phyloP scores from a whole-genome alignment of 1,140 invertebrate genomes.

The Drosophila ogumai region DNA sequence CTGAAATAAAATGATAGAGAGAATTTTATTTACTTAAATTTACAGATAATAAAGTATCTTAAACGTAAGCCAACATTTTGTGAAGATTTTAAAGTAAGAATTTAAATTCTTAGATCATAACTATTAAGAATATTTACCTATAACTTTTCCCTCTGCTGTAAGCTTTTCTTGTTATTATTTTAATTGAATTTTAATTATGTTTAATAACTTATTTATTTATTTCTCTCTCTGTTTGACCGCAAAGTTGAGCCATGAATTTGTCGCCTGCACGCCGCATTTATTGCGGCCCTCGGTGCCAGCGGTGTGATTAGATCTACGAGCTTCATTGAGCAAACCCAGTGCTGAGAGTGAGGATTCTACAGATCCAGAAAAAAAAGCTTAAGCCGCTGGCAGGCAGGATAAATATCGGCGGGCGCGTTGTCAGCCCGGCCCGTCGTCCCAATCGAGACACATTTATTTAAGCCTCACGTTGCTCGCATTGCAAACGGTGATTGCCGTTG shows the following conservation, averaged over 20 bases:
- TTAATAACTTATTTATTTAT: neutral
- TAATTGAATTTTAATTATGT: neutral
- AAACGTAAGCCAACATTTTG: too few relatives aligned
- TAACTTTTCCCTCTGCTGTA: neutral
- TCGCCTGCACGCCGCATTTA: slow-evolving; percentile 54
- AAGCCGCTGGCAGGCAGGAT: slow-evolving; percentile 26
- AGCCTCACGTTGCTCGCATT: slow-evolving; percentile 74
- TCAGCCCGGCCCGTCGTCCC: slow-evolving; percentile 34
- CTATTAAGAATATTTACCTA: too few relatives aligned
- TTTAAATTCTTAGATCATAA: fast-evolving
- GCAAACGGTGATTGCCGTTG: slow-evolving; percentile 61
- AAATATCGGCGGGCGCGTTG: slow-evolving; percentile 36
- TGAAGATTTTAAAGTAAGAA: neutral
- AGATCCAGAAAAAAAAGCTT: slow-evolving; percentile 1
- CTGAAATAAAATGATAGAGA: neutral
- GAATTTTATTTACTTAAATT: neutral
- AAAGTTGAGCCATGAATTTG: slow-evolving; percentile 61
- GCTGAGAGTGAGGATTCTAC: slow-evolving; percentile 11
- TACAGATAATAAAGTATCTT: neutral
- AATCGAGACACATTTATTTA: slow-evolving; percentile 80
- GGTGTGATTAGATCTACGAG: slow-evolving; percentile 72
- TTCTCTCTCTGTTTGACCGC: slow-evolving; percentile 22
- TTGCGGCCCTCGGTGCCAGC: slow-evolving; percentile 61
- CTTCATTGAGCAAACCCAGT: slow-evolving; percentile 51
- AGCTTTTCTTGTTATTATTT: too few relatives aligned